Conservation (phyloP, 2,113 vertebrate species). For the Nesogale talazaci region DNA sequence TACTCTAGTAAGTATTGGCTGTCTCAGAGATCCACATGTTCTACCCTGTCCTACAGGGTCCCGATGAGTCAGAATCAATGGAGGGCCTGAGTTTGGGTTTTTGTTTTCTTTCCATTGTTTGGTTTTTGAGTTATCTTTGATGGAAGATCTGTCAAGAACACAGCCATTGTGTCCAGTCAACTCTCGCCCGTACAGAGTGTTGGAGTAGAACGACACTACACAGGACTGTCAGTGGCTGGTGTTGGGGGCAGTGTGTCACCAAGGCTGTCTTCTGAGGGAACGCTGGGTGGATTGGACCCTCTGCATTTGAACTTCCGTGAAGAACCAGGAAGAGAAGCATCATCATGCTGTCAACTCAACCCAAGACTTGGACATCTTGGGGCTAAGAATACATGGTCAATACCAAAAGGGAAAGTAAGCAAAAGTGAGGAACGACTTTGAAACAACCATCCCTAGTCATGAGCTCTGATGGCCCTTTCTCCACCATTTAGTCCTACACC, state of each 20-base stretch:
- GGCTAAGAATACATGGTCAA: neutral
- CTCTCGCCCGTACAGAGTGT: neutral
- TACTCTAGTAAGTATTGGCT: no score
- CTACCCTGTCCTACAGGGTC: no score
- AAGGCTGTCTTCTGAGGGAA: neutral
- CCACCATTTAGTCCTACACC: neutral
- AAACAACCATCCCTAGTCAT: neutral
- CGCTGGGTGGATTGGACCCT: neutral
- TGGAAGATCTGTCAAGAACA: neutral
- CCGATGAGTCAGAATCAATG: no score
- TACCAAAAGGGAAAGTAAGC: neutral
- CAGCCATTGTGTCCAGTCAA: neutral
- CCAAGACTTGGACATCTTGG: neutral
- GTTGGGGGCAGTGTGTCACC: neutral
- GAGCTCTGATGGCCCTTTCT: neutral
- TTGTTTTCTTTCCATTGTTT: no score
- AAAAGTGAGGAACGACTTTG: conserved; percentile 15
- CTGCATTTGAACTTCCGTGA: neutral
- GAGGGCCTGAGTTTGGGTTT: no score
- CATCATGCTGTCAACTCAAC: neutral
- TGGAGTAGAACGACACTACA: neutral
- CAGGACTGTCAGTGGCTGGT: neutral
- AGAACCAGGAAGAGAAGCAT: neutral
- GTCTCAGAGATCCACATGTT: no score
- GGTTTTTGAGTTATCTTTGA: neutral